Evolutionary conservation across 2,797 vertebrate genomes (phyloP), one percentile per base, ranked within the genome.

Genomic region (Gadopsis bispinosus): DNA sequence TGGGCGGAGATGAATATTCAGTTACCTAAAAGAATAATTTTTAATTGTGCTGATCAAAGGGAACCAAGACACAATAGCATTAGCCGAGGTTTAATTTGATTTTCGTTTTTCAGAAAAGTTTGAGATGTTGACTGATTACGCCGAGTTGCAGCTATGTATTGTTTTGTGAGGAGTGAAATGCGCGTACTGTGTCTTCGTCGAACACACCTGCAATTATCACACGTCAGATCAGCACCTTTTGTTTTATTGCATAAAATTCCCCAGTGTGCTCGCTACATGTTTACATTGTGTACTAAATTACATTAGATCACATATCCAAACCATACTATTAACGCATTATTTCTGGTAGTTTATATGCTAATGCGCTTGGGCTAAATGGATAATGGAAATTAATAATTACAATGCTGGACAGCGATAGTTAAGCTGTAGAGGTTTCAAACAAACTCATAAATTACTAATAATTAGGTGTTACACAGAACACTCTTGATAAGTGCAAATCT

Each of bases 401-500:
- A 82, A 69, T 2, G 69, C 87, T 80, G 77, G 84, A 89, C 79
- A 69, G 84, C 62, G 84, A 87, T 76, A 69, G 85, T 90, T 89
- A 80, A 79, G 85, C 83, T 59, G 82, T 53, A 17, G 85, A 88
- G 84, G 73, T 83, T 90, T 91, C 79, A 92, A 88, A 87, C 87
- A 90, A 90, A 90, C 89, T 91, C 87, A 83, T 85, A 88, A 89
- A 91, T 90, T 81, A 86, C 73, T 87, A 80, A 86, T 87, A 90
- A 88, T 92, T 86, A 84, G 83, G 68, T 62, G 83, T 4, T 76
- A 75, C 77, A 83, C 79, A 87, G 87, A 88, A 84, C 83, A 69
- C 67, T 83, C 73, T 83, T 77, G 79, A 88, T 88, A 79, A 79
- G 86, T 83, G 90, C 87, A 81, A 65, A 77, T 87, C 82, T 86